These are phyloP conservation scores for Thalassophryne amazonica DNA, from an alignment of 2,797 vertebrate genomes.

Conservation along the genomic window DNA sequence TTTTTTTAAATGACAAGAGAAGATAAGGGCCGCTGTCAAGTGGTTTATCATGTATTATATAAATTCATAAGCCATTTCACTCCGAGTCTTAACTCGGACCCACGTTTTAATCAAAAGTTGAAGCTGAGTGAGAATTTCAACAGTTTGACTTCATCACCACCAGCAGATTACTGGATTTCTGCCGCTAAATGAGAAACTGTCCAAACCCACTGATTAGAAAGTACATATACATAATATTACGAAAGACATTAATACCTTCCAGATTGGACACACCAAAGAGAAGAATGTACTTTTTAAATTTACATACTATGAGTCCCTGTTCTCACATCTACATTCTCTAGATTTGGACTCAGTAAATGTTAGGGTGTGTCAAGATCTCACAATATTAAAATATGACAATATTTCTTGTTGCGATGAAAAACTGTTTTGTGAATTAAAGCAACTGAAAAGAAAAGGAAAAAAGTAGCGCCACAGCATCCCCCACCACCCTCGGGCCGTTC, in stretches of 20 bases:
- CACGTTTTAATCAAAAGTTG: not conserved
- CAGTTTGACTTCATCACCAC: not conserved
- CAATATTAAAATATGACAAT: too few species aligned
- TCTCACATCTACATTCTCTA: not conserved
- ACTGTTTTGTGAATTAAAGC: too few species aligned
- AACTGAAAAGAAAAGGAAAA: too few species aligned
- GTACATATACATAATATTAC: not conserved
- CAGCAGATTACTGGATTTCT: constrained; percentile 17
- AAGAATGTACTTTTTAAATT: not conserved
- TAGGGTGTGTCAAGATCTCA: too few species aligned
- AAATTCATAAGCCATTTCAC: not conserved
- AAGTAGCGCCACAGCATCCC: too few species aligned
- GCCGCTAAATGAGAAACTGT: not conserved
- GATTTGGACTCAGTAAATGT: not conserved
- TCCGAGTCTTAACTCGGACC: not conserved
- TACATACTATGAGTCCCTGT: not conserved
- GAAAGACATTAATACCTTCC: constrained; percentile 5
- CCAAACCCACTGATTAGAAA: constrained; percentile 11
- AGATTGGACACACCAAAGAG: not conserved
- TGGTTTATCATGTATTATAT: not conserved
- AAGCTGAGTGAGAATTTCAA: not conserved
- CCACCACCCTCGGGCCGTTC: too few species aligned
- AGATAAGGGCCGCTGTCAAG: not conserved
- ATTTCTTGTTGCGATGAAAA: too few species aligned
- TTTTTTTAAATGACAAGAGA: not conserved